Percentiles rank a stretch among this genome's conserved stretches.
phyloP scores from a whole-genome alignment of 35 echinoderm and acorn worm species.

The Heliocidaris erythrogramma region DNA sequence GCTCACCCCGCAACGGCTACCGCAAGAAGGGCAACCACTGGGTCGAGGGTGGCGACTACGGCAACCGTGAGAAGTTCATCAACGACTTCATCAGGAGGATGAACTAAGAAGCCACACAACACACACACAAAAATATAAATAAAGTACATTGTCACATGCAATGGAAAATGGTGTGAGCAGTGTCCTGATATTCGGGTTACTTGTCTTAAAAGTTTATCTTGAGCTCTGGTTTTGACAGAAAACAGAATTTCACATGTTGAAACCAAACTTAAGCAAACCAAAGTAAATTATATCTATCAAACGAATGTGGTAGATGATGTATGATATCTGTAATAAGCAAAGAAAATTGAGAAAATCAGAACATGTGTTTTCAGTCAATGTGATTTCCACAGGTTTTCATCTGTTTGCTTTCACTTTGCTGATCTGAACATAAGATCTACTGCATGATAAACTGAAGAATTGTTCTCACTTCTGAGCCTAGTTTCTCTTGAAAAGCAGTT shows the following conservation, averaged over 20 bases:
- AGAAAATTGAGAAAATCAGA: no score
- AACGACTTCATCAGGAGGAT: conserved; percentile 86
- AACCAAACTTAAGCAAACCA: neutral
- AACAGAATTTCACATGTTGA: neutral
- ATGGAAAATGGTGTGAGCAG: neutral
- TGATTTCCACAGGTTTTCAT: neutral
- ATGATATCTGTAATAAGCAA: no score
- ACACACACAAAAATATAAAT: conserved; percentile 16
- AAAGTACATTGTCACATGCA: conserved; percentile 42
- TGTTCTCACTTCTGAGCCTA: no score
- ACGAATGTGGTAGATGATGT: neutral
- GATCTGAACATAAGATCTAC: no score
- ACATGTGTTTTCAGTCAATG: no score
- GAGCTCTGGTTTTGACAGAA: neutral
- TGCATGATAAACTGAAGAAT: no score
- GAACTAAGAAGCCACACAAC: conserved; percentile 69
- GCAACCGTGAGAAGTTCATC: conserved; percentile 91
- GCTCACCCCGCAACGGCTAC: conserved; percentile 82
- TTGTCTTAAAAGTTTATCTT: neutral
- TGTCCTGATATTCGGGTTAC: neutral
- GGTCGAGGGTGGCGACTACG: conserved; percentile 98
- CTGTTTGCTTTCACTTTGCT: no score
- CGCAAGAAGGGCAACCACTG: conserved; percentile 99
- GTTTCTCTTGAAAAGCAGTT: no score
- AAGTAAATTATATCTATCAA: neutral